Evolutionary conservation across 1,140 invertebrate genomes (phyloP).

Genomic region (Pogonomyrmex barbatus): DNA sequence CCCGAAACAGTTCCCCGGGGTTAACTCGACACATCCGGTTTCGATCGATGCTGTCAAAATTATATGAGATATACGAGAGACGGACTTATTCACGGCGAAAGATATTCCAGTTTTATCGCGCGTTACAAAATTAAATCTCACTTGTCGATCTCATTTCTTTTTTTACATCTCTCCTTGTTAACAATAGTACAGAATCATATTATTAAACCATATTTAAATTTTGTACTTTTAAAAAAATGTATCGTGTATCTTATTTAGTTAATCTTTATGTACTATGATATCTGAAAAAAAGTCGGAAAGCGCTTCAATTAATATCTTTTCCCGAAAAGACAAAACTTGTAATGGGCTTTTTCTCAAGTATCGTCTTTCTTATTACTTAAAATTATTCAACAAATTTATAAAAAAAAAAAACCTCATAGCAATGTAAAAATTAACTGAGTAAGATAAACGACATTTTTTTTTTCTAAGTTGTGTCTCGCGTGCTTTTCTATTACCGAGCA

Average conservation of each 20-base stretch:
- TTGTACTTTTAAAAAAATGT: not conserved
- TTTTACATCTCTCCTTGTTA: slow-evolving; percentile 3
- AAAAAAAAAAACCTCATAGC: too few species aligned
- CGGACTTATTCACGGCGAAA: not conserved
- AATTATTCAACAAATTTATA: too few species aligned
- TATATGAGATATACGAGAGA: not conserved
- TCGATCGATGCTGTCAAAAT: slow-evolving; percentile 14
- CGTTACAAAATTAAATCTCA: not conserved
- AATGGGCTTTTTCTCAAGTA: too few species aligned
- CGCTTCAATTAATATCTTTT: too few species aligned
- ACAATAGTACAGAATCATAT: not conserved
- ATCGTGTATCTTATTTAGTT: not conserved
- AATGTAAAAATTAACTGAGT: too few species aligned
- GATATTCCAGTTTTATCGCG: not conserved
- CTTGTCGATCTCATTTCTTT: not conserved
- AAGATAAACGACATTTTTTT: not conserved
- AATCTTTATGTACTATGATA: too few species aligned
- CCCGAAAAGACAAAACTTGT: too few species aligned
- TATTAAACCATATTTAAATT: not conserved
- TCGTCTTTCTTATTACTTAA: too few species aligned
- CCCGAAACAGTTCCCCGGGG: not conserved
- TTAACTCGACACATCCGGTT: slow-evolving; percentile 42
- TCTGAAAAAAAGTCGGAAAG: too few species aligned
- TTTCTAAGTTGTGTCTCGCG: not conserved
- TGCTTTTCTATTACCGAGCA: not conserved